These are phyloP conservation scores for Toxotes lorentzi DNA, from an alignment of 2,797 vertebrate species.

Conservation along the genomic window DNA sequence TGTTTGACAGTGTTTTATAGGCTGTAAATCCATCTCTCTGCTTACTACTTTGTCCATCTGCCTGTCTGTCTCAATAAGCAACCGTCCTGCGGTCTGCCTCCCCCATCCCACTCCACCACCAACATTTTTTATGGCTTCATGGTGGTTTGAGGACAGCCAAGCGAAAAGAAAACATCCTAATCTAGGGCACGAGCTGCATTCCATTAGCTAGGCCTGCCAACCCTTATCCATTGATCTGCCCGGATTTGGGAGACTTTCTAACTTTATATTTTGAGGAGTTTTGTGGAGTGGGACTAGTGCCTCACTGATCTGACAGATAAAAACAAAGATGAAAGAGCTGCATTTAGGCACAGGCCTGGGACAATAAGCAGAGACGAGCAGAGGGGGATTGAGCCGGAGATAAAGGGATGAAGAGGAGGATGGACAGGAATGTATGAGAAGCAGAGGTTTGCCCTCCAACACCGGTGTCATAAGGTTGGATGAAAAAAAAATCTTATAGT, in stretches of 20 bases:
- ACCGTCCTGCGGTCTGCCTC: conserved; percentile 21
- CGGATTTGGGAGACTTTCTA: conserved; percentile 80
- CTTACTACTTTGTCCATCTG: conserved; percentile 45
- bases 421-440: conserved; percentile 50
- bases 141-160: conserved; percentile 69
- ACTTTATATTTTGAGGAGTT: conserved; percentile 82
- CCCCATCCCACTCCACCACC: conserved; percentile 9
- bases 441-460: conserved; percentile 52
- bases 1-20: conserved; percentile 10
- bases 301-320: conserved; percentile 83
- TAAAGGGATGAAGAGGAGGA: conserved; percentile 75
- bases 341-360: conserved; percentile 77
- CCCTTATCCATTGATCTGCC: conserved; percentile 83
- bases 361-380: conserved; percentile 72
- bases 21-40: conserved; percentile 30
- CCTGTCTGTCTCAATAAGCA: conserved; percentile 32
- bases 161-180: conserved; percentile 77
- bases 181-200: conserved; percentile 83
- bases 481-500: background rate
- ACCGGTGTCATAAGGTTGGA: conserved; percentile 41
- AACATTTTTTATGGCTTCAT: conserved; percentile 45
- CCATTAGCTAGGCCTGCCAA: conserved; percentile 84
- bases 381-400: conserved; percentile 63
- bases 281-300: conserved; percentile 71
- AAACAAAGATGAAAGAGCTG: conserved; percentile 82